Conservation (phyloP, 2,888 invertebrate species). For the Caenorhabditis auriculariae region DNA sequence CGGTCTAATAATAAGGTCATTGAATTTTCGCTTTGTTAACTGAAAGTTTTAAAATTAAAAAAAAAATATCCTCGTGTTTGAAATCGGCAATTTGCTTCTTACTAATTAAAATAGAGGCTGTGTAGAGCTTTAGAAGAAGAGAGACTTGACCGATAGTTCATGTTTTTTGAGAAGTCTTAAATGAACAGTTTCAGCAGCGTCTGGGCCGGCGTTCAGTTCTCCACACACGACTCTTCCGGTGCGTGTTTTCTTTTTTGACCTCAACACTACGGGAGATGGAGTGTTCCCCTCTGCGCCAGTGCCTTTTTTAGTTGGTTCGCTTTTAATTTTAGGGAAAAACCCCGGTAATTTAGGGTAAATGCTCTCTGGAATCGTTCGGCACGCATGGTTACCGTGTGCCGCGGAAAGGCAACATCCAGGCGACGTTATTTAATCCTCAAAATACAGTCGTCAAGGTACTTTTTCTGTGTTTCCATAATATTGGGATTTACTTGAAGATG, state of each 20-base stretch:
- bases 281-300: conserved; percentile 3
- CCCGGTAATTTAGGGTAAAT: neutral
- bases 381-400: conserved; percentile 2
- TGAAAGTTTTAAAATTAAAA: no score
- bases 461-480: neutral
- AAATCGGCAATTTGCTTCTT: no score
- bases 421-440: conserved; percentile 6
- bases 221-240: neutral
- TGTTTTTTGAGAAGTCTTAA: no score
- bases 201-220: neutral
- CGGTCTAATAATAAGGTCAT: no score
- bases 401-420: conserved; percentile 1
- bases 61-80: no score
- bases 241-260: conserved; percentile 3
- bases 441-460: conserved; percentile 1
- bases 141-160: no score
- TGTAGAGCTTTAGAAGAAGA: no score
- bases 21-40: no score
- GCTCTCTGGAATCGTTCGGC: no score
- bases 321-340: neutral
- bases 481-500: neutral
- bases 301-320: conserved; percentile 1
- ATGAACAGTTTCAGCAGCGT: conserved; percentile 1
- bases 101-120: no score
- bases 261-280: conserved; percentile 3